These are phyloP conservation scores for Lacanobia oleracea DNA, from an alignment of 2,888 invertebrate species.

Conservation along the genomic window DNA sequence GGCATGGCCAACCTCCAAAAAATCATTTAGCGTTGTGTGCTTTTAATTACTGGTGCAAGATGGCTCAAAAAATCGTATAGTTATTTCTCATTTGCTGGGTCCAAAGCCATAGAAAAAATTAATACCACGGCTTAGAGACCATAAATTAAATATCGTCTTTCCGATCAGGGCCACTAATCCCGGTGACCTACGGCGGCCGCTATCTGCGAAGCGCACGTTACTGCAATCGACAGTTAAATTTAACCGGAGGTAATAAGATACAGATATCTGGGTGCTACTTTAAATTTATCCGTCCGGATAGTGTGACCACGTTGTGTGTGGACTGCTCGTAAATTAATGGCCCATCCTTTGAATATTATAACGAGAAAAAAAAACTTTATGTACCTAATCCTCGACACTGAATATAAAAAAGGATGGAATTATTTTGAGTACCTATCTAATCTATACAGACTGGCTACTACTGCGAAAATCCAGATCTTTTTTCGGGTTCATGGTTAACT, in stretches of 20 bases:
- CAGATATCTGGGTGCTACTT: constrained; percentile 77
- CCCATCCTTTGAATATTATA: not conserved
- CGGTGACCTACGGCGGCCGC: constrained; percentile 43
- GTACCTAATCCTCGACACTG: too few species aligned
- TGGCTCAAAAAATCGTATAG: not conserved
- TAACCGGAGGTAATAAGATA: constrained; percentile 75
- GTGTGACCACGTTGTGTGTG: constrained; percentile 54
- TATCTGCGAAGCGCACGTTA: constrained; percentile 66
- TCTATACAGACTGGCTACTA: too few species aligned
- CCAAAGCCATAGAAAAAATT: constrained; percentile 17
- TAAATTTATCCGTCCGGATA: constrained; percentile 70
- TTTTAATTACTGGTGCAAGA: too few species aligned
- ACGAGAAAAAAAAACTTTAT: too few species aligned
- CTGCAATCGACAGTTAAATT: constrained; percentile 73
- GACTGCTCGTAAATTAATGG: constrained; percentile 13
- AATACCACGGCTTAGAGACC: not conserved
- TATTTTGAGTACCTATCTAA: too few species aligned
- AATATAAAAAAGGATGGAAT: too few species aligned
- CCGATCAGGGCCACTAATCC: constrained; percentile 35
- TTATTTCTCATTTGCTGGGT: not conserved
- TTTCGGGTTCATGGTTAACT: too few species aligned
- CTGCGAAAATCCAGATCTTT: too few species aligned
- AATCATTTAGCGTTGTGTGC: too few species aligned
- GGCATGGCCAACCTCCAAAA: too few species aligned
- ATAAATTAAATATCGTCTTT: constrained; percentile 23